Evolutionary conservation across 2,888 invertebrate genomes (phyloP), one percentile per base, ranked within the genome.

Genomic region (Ptilodon capucinus): DNA sequence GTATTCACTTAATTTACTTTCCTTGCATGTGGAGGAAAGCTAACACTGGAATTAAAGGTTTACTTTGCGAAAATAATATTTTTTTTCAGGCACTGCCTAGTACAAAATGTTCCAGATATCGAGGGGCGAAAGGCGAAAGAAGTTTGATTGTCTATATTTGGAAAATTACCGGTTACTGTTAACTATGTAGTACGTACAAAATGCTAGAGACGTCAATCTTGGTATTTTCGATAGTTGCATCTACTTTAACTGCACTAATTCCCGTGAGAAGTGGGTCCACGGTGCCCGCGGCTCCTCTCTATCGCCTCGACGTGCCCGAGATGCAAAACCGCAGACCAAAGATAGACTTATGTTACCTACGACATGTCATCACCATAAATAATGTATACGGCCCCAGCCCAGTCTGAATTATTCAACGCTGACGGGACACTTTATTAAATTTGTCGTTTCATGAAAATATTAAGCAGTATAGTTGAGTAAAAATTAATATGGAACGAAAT

Each of bases 291-390:
- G 51, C 54, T 48, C 59, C 54, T 60, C 74, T 81, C 76, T 85
- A 84, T 81, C 71, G 78, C 79, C 61, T 57, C 75, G 79, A 86
- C 86, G 85, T 86, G 84, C 76, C 72, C 68, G 71, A 85, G 88
- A 86, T 86, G 85, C 82, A 84, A 88, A 89, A 86, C 85, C 85
- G 72, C 84, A 84, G 70, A 68, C 75, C 76, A 71, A 79, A 82
- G 81, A 82, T 79, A 83, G 78, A 81, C 78, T 78, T 80, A 76
- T 79, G 80, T 79, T 78, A 76, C 80, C 79, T 77, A 71, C 79
- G 81, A 85, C 87, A 84, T 86, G 81, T 84, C 81, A 88, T 88
- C 84, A 84, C 79, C 83, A 87, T 90, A 89, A 90, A 90, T 90
- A 87, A 90, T 90, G 86, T 87, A 90, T 86, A 76, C 67, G 74